Base-by-base conservation (phyloP, 2,113 vertebrate genomes). In the Symphodus melops region DNA sequence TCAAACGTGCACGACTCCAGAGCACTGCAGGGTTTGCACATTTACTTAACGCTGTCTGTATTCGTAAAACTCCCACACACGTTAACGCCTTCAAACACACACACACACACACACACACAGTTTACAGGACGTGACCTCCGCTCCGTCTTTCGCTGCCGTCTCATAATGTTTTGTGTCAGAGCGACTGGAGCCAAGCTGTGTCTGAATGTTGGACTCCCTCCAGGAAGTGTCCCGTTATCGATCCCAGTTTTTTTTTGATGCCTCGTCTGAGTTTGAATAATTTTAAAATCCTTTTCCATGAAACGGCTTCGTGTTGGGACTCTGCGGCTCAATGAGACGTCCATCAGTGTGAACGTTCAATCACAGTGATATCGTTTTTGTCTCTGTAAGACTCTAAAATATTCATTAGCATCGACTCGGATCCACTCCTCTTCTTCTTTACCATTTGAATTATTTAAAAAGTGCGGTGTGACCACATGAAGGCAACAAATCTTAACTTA, bases 161-260 rank as follows among this genome's bases (percentile, higher is more conserved):
- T 63, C 68, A 61, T 85, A 72, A 58, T 61, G 59, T 70, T 67
- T 59, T 83, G 67, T 82, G 81, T 83, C 79, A 73, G 68, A 72
- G 67, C 12, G 5, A 53, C 72, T 84, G 46, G 63, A 81, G 81
- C 76, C 72, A 82, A 83, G 68, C 14, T 39, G 66, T 62, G 72
- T 58, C 33, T 70, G 52, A 85, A 68, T 12, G 62, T 75, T 92
- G 89, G 87, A 81, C 61, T 76, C 44, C 59, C 21, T 64, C 90
- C 89, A 91, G 82, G 21, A 84, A 87, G 52, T 75, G 83, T 85
- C 59, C 60, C 42, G 68, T 80, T 86, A 90, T 91, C 85, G 87
- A 91, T 90, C 61, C 71, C 56, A 84, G 36, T 66, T 68, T 86
- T 88, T 91, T 81, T 89, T 85, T 85, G 59, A 58, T 76, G 57